Evolutionary conservation across 2,888 invertebrate species (phyloP).

Genomic region (Sinotaia quadrata): DNA sequence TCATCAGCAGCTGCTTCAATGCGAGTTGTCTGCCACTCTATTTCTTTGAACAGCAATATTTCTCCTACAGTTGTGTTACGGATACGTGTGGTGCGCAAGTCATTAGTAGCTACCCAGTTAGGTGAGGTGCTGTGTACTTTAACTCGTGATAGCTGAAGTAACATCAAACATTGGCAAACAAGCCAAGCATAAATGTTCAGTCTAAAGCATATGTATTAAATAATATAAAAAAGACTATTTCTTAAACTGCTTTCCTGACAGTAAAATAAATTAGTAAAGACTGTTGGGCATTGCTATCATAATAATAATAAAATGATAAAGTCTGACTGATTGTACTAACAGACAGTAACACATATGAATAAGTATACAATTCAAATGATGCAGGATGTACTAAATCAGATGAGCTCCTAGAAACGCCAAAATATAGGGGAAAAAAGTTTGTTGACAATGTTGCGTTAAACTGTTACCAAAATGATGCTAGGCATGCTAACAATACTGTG

Average conservation of each 20-base stretch:
- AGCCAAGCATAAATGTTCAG: neutral
- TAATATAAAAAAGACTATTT: neutral
- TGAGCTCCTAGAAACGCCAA: no score
- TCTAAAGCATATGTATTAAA: neutral
- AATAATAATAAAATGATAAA: no score
- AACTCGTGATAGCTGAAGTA: slow-evolving; percentile 89
- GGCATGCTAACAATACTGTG: neutral
- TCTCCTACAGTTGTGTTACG: slow-evolving; percentile 91
- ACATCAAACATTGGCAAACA: neutral
- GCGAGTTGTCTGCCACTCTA: slow-evolving; percentile 96
- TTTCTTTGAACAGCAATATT: slow-evolving; percentile 91
- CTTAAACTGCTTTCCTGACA: no score
- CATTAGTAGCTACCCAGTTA: slow-evolving; percentile 85
- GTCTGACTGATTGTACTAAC: no score
- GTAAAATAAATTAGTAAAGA: no score
- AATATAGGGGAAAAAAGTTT: no score
- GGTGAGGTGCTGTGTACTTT: slow-evolving; percentile 94
- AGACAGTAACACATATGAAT: no score
- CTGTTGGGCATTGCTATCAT: no score
- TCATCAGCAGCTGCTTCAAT: slow-evolving; percentile 86
- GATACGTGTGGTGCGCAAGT: slow-evolving; percentile 91
- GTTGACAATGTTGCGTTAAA: neutral
- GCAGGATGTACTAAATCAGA: no score
- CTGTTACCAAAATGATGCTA: neutral
- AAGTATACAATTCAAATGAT: no score